Conservation (phyloP, 2,797 vertebrate species). For the Neostethus bicornis region DNA sequence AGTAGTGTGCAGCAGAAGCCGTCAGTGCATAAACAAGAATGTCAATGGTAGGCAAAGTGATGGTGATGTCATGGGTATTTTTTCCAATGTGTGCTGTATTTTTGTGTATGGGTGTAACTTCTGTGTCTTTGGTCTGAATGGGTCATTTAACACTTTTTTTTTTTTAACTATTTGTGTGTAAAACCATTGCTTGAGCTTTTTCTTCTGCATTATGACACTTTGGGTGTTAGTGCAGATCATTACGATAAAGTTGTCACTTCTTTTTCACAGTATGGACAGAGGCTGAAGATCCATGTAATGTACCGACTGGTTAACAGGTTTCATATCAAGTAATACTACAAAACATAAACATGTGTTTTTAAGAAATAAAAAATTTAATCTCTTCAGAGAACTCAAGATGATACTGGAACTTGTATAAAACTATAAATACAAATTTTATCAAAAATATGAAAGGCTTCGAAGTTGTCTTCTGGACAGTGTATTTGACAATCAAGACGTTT, state of each 20-base stretch:
- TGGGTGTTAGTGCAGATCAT: not conserved
- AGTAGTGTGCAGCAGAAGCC: slow-evolving; percentile 51
- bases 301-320: not conserved
- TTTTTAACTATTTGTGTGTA: slow-evolving; percentile 15
- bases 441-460: too few species aligned
- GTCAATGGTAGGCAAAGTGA: slow-evolving; percentile 65
- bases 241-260: not conserved
- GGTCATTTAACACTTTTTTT: slow-evolving; percentile 44
- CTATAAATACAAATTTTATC: too few species aligned
- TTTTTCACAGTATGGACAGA: not conserved
- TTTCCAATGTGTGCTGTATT: slow-evolving; percentile 60
- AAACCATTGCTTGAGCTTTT: not conserved
- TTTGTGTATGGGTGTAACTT: slow-evolving; percentile 32
- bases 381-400: too few species aligned
- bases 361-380: too few species aligned
- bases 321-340: too few species aligned
- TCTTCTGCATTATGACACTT: not conserved
- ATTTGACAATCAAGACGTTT: too few species aligned
- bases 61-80: slow-evolving; percentile 76
- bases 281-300: not conserved
- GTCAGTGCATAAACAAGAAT: slow-evolving; percentile 65
- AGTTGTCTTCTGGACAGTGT: too few species aligned
- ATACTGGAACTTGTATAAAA: too few species aligned
- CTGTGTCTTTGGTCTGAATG: slow-evolving; percentile 23
- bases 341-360: too few species aligned